These are phyloP conservation scores for Drosophila sp. DNA, from an alignment of 1,140 invertebrate genomes.

Conservation along the genomic window DNA sequence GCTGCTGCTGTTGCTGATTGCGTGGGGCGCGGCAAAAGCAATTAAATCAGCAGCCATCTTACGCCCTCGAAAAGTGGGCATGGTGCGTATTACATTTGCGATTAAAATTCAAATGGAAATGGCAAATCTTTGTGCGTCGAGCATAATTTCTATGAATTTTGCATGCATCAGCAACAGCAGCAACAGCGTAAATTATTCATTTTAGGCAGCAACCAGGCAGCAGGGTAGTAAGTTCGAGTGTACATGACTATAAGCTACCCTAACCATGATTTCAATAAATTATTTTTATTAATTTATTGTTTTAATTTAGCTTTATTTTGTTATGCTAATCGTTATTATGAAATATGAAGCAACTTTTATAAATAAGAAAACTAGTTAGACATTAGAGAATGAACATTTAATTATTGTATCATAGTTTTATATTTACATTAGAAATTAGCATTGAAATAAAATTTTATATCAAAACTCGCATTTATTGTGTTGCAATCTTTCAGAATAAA, in stretches of 20 bases:
- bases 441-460: no score
- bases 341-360: no score
- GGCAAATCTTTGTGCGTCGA: constrained; percentile 44
- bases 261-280: neutral
- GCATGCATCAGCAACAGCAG: constrained; percentile 69
- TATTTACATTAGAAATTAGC: no score
- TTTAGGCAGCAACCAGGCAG: constrained; percentile 50
- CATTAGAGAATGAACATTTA: no score
- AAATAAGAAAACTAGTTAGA: no score
- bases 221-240: neutral
- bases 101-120: constrained; percentile 76
- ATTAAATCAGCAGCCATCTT: constrained; percentile 66
- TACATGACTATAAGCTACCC: neutral
- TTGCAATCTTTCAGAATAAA: no score
- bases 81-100: constrained; percentile 51
- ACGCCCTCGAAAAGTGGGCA: constrained; percentile 21
- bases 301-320: no score
- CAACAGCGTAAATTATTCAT: constrained; percentile 74
- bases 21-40: constrained; percentile 30
- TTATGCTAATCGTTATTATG: no score
- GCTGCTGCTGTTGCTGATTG: constrained; percentile 5
- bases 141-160: constrained; percentile 74
- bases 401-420: no score
- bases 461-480: no score
- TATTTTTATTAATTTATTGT: no score